phyloP scores from a whole-genome alignment of 2,797 vertebrate genomes.

The Micrastur ruficollis region DNA sequence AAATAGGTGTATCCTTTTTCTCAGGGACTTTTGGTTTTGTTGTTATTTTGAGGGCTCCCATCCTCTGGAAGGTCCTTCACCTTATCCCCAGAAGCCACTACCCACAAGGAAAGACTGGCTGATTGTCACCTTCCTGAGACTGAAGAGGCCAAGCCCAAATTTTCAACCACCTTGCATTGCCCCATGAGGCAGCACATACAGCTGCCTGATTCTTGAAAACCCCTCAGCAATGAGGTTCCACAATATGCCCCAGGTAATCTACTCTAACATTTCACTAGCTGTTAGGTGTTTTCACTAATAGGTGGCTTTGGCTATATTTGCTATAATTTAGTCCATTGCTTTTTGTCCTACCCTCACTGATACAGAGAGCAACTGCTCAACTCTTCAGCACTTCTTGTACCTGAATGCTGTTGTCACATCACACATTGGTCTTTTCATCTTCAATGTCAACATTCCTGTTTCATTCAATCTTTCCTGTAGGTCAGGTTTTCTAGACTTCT shows the following conservation, averaged over 20 bases:
- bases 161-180: neutral
- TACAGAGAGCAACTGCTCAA: neutral
- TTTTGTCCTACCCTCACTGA: neutral
- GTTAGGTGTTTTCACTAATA: neutral
- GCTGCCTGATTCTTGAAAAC: neutral
- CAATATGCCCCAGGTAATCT: neutral
- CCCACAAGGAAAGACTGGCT: neutral
- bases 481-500: neutral
- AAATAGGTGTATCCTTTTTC: neutral
- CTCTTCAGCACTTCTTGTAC: neutral
- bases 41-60: neutral
- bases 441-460: neutral
- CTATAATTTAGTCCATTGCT: neutral
- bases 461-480: neutral
- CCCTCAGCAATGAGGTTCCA: neutral
- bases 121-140: neutral
- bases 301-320: neutral
- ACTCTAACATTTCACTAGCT: neutral
- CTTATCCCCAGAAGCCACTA: neutral
- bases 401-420: neutral
- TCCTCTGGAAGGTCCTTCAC: neutral
- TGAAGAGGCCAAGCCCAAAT: neutral
- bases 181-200: fast-evolving
- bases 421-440: neutral
- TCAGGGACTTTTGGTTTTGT: neutral